These are phyloP conservation scores for Cantharis lateralis DNA, from an alignment of 2,888 invertebrate species.

Conservation along the genomic window DNA sequence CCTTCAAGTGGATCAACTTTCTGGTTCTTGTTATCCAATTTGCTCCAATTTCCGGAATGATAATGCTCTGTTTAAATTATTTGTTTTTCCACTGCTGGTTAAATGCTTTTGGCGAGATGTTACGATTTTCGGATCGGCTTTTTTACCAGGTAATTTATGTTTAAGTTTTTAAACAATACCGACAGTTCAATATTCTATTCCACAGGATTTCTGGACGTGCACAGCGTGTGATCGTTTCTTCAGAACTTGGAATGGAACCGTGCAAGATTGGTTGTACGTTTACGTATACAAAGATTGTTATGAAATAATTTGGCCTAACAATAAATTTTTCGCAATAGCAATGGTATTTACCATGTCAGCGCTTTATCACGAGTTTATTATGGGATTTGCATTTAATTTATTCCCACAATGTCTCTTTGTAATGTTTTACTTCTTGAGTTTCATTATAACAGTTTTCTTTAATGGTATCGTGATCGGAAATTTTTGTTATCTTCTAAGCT, in stretches of 20 bases:
- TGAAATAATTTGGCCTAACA: constrained; percentile 52
- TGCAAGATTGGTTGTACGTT: constrained; percentile 91
- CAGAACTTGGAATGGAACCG: constrained; percentile 92
- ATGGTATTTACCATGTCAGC: constrained; percentile 76
- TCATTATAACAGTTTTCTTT: too few relatives aligned
- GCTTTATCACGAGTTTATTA: constrained; percentile 84
- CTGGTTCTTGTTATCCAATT: constrained; percentile 63
- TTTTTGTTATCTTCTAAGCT: fast-evolving
- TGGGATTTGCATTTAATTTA: constrained; percentile 54
- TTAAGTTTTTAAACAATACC: neutral
- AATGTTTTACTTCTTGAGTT: too few relatives aligned
- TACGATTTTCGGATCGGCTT: too few relatives aligned
- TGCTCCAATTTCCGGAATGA: neutral
- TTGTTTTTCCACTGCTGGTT: too few relatives aligned
- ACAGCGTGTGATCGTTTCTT: constrained; percentile 82
- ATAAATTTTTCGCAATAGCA: constrained; percentile 59
- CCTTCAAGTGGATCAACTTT: constrained; percentile 46
- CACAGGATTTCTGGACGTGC: constrained; percentile 93
- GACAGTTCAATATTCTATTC: constrained; percentile 2
- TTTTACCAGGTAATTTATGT: neutral
- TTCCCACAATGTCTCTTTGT: too few relatives aligned
- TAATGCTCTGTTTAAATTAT: too few relatives aligned
- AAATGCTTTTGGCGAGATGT: too few relatives aligned
- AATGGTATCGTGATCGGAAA: neutral
- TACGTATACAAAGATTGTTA: constrained; percentile 81